Base-by-base conservation (phyloP, 2,888 invertebrate genomes). In the Xestia rhomboidea region DNA sequence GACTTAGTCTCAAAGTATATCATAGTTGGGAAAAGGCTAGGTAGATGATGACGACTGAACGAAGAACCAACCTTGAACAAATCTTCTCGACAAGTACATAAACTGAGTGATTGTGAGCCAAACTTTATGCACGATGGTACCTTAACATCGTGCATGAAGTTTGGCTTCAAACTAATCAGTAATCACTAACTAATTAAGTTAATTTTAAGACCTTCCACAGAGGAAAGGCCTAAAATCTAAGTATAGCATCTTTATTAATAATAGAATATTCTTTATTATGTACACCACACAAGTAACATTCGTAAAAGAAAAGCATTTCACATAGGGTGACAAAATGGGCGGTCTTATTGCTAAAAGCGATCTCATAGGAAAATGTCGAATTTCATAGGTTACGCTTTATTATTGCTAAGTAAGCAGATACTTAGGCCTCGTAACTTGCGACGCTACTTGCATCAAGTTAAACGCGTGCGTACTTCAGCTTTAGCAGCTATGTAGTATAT, bases 51-150 rank as follows among this genome's bases (percentile, higher is more conserved):
- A 13, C 3, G 24, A n/a, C 34, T n/a, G n/a, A n/a, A n/a, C n/a
- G n/a, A 77, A 13, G 15, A 24, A 44, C 44, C 18, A 71, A n/a
- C 27, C 54, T 79, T 10, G 24, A 63, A 54, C 24, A 30, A 63
- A 71, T 71, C 46, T 63, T 70, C 62, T 79, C 27, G 41, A 76
- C 44, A 24, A 60, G 18, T 21, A 68, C 18, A 27, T 49, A 30
- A 51, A 76, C 76, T 76, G 38, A 34, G 76, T 76, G 34, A 44
- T 76, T 54, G 34, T 76, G 51, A 34, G n/a, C n/a, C n/a, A n/a
- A n/a, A n/a, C n/a, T n/a, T n/a, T n/a, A n/a, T n/a, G n/a, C n/a
- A n/a, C n/a, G n/a, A n/a, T n/a, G n/a, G n/a, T n/a, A n/a, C n/a
- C n/a, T n/a, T 76, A n/a, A 18, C 34, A 11, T 77, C 51, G 34